These are phyloP conservation scores for Corbicula japonica DNA, from an alignment of 2,888 invertebrate species.

Conservation along the genomic window DNA sequence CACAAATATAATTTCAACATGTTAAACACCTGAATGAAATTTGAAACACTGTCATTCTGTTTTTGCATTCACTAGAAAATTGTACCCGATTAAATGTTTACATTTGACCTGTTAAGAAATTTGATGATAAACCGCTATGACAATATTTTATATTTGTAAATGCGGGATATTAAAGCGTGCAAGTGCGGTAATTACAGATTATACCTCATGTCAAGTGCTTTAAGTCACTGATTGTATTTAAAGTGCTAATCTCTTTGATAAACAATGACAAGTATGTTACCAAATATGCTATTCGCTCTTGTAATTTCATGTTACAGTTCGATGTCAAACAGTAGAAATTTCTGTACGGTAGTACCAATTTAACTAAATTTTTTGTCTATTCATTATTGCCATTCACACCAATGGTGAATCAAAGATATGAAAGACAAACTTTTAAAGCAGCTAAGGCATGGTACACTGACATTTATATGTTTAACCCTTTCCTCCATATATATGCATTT, in stretches of 20 bases:
- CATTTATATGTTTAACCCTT: too few relatives aligned
- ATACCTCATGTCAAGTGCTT: conserved; percentile 22
- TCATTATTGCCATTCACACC: too few relatives aligned
- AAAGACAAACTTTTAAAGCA: too few relatives aligned
- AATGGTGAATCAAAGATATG: too few relatives aligned
- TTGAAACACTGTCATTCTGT: conserved; percentile 9
- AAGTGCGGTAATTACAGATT: conserved; percentile 13
- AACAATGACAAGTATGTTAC: conserved; percentile 18
- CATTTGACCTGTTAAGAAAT: conserved; percentile 6
- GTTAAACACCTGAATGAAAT: conserved; percentile 24
- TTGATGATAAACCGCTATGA: conserved; percentile 2
- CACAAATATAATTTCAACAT: background rate
- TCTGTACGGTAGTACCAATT: too few relatives aligned
- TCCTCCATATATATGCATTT: too few relatives aligned
- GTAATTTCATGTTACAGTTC: background rate
- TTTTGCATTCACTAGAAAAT: conserved; percentile 7
- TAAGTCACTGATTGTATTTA: background rate
- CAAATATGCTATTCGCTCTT: background rate
- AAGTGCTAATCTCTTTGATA: background rate
- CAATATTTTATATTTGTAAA: conserved; percentile 26
- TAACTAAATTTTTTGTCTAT: too few relatives aligned
- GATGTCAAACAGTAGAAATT: too few relatives aligned
- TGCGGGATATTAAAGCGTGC: background rate
- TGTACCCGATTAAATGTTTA: conserved; percentile 12
- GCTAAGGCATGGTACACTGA: too few relatives aligned